Conservation (phyloP, 1,140 invertebrate genomes). For the Proales similis region DNA sequence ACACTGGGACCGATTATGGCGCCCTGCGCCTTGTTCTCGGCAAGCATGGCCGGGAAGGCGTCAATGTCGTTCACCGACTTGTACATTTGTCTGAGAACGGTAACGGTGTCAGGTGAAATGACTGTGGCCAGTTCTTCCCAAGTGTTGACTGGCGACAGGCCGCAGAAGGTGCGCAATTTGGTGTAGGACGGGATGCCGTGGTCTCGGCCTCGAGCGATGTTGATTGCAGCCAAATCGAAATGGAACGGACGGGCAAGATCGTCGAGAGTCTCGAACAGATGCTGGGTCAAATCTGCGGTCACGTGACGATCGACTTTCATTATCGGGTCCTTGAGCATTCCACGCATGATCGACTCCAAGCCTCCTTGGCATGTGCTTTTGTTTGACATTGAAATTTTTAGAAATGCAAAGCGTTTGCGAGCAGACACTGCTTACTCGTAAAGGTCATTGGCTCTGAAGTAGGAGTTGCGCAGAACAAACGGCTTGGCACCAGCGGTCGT, state of each 20-base stretch:
- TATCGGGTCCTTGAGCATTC: constrained; percentile 11
- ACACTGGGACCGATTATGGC: constrained; percentile 88
- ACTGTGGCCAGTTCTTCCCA: constrained; percentile 64
- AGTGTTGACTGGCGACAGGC: constrained; percentile 56
- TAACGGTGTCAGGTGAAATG: constrained; percentile 1
- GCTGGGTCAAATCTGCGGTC: constrained; percentile 9
- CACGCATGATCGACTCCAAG: constrained; percentile 23
- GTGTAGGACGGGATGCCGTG: constrained; percentile 86
- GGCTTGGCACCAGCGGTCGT: neutral
- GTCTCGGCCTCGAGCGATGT: constrained; percentile 86
- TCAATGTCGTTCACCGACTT: constrained; percentile 40
- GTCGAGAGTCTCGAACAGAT: constrained; percentile 37
- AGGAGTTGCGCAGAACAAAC: constrained; percentile 1
- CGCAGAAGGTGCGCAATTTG: constrained; percentile 76
- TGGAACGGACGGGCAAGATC: constrained; percentile 8
- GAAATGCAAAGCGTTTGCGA: neutral
- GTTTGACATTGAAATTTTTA: neutral
- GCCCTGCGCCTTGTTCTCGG: constrained; percentile 71
- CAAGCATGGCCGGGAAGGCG: constrained; percentile 60
- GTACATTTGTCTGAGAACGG: constrained; percentile 9
- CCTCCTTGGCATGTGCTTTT: neutral
- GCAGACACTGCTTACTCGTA: neutral
- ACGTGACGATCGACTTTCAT: constrained; percentile 28
- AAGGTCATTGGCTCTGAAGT: constrained; percentile 12
- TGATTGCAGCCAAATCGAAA: constrained; percentile 87